Conservation (phyloP, 2,888 invertebrate genomes). For the Apotomis capreana region DNA sequence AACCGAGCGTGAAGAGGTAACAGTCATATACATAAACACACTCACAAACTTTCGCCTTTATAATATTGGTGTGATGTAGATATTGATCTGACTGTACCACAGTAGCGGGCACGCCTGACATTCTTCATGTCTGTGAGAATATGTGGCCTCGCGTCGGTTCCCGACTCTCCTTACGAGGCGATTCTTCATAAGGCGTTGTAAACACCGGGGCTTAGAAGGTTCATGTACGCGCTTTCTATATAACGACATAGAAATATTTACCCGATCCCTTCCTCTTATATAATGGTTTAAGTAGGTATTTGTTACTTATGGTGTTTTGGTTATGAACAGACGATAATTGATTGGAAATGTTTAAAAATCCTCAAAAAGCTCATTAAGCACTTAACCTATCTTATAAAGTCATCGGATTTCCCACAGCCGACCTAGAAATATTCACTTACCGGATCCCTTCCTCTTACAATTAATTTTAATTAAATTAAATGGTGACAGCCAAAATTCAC, state of each 20-base stretch:
- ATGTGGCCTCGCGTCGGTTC: conserved; percentile 51
- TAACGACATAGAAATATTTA: conserved; percentile 30
- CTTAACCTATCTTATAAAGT: too few relatives aligned
- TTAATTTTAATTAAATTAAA: too few relatives aligned
- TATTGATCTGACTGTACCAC: background rate
- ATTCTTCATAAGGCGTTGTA: conserved; percentile 59
- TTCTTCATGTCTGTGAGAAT: conserved; percentile 67
- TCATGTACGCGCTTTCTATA: conserved; percentile 62
- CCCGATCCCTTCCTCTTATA: background rate
- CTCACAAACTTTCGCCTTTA: too few relatives aligned
- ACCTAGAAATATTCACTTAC: background rate
- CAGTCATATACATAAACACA: too few relatives aligned
- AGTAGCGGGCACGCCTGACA: conserved; percentile 44
- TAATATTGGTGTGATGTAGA: too few relatives aligned
- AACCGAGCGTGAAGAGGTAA: too few relatives aligned
- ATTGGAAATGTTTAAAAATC: too few relatives aligned
- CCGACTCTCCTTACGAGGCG: conserved; percentile 63
- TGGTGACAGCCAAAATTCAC: too few relatives aligned
- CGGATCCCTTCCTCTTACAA: background rate
- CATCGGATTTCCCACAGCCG: background rate
- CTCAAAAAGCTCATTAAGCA: too few relatives aligned
- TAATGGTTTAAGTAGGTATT: too few relatives aligned
- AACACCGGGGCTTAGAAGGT: conserved; percentile 50
- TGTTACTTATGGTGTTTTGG: too few relatives aligned
- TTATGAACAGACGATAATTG: too few relatives aligned